Evolutionary conservation across 1,140 invertebrate genomes (phyloP), one percentile per base, ranked within the genome.

Genomic region (Cherax destructor): DNA sequence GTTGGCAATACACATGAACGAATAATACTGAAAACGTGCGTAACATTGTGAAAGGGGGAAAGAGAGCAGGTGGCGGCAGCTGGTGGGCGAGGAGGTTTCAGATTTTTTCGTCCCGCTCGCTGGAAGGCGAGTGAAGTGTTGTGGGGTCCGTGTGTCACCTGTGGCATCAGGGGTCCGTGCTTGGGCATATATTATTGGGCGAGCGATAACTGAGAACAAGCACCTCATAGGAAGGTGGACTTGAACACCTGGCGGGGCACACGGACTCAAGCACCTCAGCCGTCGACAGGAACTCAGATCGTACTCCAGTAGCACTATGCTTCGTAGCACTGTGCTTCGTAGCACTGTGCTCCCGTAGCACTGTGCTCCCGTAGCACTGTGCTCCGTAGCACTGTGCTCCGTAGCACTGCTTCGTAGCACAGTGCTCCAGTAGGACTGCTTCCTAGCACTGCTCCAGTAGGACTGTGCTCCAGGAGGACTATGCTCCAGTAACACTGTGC

Each of bases 141-240:
- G 11, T 61, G 50, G 85, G 21, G 85, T 6, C 56, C 85, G 72
- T 4, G 85, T 86, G 85, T 50, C 85, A 86, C 85, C 85, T 86
- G 85, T 78, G 85, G 78, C 81, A 83, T 65, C 81, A 21, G 16
- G 61, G 61, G 13, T 5, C 11, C 61, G 61, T 16, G 11, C 18
- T 5, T 18, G 18, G 5, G 18, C 21, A 65, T 18, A 65, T 18
- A 65, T 56, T 56, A 56, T 56, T 56, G 52, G 52, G 52, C 52
- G 52, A 13, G 16, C 61, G 5, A 21, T 65, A 65, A 6, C 21
- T 65, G 61, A 18, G 61, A 65, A 18, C 61, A 18, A 65, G 18
- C 61, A 65, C 61, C 61, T 18, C 18, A 5, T 65, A 18, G 16
- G 61, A 18, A 5, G 61, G 5, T 18, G 61, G 5, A 65, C 61